Evolutionary conservation across 2,113 vertebrate genomes (phyloP), one percentile per base, ranked within the genome.

Genomic region (Perca fluviatilis): DNA sequence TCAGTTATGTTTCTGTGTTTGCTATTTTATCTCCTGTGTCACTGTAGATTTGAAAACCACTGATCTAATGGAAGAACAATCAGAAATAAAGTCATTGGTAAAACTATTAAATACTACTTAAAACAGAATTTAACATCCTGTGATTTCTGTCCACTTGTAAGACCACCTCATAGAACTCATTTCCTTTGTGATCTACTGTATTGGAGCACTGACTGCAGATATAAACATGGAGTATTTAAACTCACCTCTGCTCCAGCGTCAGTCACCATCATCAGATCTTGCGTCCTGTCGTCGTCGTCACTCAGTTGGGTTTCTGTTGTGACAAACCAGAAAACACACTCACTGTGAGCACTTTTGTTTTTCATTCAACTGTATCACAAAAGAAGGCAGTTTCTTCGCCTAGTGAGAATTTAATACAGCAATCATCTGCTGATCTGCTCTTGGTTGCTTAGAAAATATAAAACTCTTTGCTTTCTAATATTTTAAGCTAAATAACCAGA

Each of bases 221-320:
- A 13, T 1, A 65, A 51, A 51, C 9, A 19, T 51, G 1, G 61
- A 43, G 40, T 13, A 9, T 14, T 12, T 49, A 49, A 43, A 54
- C 75, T 79, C 54, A 89, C 88, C 61, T 75, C 19, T 0, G 43
- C 33, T 62, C 25, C 62, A 1, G 74, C 19, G 63, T 87, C 87
- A 1, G 77, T 15, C 69, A 64, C 63, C 49, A 87, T 10, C 4
- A 9, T 90, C 81, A 94, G 80, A 3, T 91, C 92, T 12, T 80
- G 84, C 1, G 84, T 85, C 76, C 16, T 49, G 60, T 87, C 83
- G n/a, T 84, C 83, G n/a, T 84, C 57, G 2, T 85, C 54, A 11
- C 95, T 96, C 30, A 91, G 85, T 62, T 97, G 97, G 13, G 96
- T 98, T 90, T 99, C 98, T 99, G 93, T 74, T 90, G 88, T 80